Percentiles rank a stretch among this genome's conserved stretches.
Conservation (phyloP, 1,140 invertebrate genomes). For the silkworm (Bombyx mori) region ASM3026992v2 NC_085117.1:11460001-11460500, state of each 20-base stretch:
- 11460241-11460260: slow-evolving; percentile 83
- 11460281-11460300: slow-evolving; percentile 97
- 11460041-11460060: slow-evolving; percentile 71
- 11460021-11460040: neutral
- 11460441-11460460: too few species aligned
- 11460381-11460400: slow-evolving; percentile 66
- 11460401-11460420: neutral
- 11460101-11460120: slow-evolving; percentile 90
- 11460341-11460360: slow-evolving; percentile 87
- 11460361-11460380: slow-evolving; percentile 87
- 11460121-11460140: slow-evolving; percentile 91
- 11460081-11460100: slow-evolving; percentile 78
- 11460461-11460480: too few species aligned
- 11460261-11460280: slow-evolving; percentile 85
- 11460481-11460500: too few species aligned
- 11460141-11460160: slow-evolving; percentile 90
- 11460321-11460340: slow-evolving; percentile 83
- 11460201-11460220: slow-evolving; percentile 89
- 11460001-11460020: neutral
- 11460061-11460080: slow-evolving; percentile 83
- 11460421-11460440: too few species aligned
- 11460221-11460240: slow-evolving; percentile 95
- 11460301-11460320: slow-evolving; percentile 97
- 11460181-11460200: slow-evolving; percentile 71
- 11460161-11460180: slow-evolving; percentile 70